These are phyloP conservation scores for Limnephilus rhombicus DNA, from an alignment of 2,888 invertebrate species.

Conservation along the genomic window DNA sequence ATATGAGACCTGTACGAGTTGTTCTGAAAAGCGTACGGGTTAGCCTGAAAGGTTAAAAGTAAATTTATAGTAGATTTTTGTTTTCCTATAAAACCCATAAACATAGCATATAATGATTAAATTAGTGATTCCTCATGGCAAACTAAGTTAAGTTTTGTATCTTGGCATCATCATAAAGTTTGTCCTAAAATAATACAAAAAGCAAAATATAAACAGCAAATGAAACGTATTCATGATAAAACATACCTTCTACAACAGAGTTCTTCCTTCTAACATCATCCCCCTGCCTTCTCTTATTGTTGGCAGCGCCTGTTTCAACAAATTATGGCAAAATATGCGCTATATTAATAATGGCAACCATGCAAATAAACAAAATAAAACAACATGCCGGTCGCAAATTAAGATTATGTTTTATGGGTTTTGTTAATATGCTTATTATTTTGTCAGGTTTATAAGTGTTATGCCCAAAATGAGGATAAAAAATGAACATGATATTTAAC, in stretches of 20 bases:
- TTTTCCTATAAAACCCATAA: too few relatives aligned
- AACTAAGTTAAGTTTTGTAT: too few relatives aligned
- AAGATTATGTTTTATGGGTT: neutral
- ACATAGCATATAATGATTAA: too few relatives aligned
- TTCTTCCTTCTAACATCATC: conserved; percentile 83
- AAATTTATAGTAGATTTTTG: too few relatives aligned
- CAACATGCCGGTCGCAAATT: conserved; percentile 2
- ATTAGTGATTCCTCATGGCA: too few relatives aligned
- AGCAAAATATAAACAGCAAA: neutral
- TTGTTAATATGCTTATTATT: neutral
- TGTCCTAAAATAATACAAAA: neutral
- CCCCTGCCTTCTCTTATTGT: conserved; percentile 79
- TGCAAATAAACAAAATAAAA: conserved; percentile 17
- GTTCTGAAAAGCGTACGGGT: too few relatives aligned
- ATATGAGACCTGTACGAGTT: too few relatives aligned
- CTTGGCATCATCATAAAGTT: neutral
- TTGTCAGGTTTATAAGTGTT: neutral
- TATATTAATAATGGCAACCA: conserved; percentile 34
- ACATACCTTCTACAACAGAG: conserved; percentile 88
- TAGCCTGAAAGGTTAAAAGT: too few relatives aligned
- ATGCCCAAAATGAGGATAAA: neutral
- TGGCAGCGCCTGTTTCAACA: conserved; percentile 73
- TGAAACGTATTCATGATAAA: neutral
- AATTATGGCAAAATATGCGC: conserved; percentile 19
- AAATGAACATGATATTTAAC: neutral